Conservation (phyloP, 2,888 invertebrate genomes). For the Argyresthia albistria region DNA sequence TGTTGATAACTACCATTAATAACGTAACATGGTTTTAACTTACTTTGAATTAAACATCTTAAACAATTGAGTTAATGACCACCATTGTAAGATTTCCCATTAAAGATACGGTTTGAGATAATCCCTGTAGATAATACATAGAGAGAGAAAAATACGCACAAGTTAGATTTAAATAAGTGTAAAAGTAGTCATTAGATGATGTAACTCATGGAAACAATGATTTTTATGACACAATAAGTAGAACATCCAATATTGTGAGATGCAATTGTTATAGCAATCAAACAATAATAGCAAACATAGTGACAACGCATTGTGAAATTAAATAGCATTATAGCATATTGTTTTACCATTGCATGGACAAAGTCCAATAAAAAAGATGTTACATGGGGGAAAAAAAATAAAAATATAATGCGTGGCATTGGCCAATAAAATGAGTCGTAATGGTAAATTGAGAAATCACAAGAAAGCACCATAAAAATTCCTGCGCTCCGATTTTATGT, state of each 20-base stretch:
- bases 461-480: constrained; percentile 5
- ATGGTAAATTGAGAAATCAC: neutral
- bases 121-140: neutral
- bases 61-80: neutral
- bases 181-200: no score
- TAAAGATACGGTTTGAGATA: neutral
- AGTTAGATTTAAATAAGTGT: no score
- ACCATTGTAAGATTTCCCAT: neutral
- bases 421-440: neutral
- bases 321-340: neutral
- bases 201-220: no score
- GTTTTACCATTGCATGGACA: neutral
- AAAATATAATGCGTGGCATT: neutral
- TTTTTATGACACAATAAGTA: no score
- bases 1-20: no score
- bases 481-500: neutral
- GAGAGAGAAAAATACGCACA: no score
- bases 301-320: no score
- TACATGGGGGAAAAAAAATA: neutral
- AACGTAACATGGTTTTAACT: neutral
- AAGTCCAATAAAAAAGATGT: neutral
- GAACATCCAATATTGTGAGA: no score
- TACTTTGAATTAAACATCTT: neutral
- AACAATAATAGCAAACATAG: no score
- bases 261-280: no score